phyloP scores from a whole-genome alignment of 2,797 vertebrate species.

The Spheniscus humboldti region DNA sequence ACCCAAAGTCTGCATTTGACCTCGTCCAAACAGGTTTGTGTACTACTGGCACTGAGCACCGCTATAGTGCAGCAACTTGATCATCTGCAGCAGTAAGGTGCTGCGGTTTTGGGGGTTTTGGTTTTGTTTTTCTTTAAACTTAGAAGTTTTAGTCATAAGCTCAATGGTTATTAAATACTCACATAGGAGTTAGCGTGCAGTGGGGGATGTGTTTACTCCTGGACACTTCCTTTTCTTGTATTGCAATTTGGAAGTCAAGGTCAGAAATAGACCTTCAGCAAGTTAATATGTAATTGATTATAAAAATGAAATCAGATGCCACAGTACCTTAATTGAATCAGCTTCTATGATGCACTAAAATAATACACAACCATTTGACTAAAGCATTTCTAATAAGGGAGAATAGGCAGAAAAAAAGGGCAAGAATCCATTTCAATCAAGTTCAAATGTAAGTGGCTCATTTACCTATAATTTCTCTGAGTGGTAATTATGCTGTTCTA shows the following conservation, averaged over 20 bases:
- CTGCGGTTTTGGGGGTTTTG: background rate
- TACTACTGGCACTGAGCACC: background rate
- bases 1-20: background rate
- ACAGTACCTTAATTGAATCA: background rate
- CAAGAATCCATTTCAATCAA: background rate
- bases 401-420: background rate
- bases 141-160: background rate
- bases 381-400: background rate
- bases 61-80: background rate
- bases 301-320: background rate
- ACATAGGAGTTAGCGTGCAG: rapidly evolving
- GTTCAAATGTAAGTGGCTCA: background rate
- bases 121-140: background rate
- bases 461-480: background rate
- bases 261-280: background rate
- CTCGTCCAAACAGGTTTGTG: background rate
- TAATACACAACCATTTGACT: background rate
- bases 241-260: background rate
- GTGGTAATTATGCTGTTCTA: background rate
- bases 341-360: background rate
- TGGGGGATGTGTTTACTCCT: background rate
- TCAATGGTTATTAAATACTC: background rate
- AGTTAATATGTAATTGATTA: background rate
- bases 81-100: background rate
- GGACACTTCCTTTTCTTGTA: background rate